phyloP scores from a whole-genome alignment of 2,888 invertebrate genomes.

The Phortica okadai region DNA sequence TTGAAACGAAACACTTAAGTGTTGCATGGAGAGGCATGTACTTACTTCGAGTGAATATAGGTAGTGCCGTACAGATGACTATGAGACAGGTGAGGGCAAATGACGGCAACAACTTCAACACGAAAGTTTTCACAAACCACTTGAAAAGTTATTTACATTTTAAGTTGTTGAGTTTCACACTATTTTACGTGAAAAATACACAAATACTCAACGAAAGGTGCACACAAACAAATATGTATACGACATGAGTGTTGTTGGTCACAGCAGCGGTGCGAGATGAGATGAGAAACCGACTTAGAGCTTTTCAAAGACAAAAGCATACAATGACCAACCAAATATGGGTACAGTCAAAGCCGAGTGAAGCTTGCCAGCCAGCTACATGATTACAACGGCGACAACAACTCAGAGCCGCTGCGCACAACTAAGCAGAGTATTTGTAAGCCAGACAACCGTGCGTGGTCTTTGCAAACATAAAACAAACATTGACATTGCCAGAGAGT shows the following conservation, averaged over 20 bases:
- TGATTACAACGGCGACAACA: conserved; percentile 24
- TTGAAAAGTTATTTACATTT: conserved; percentile 69
- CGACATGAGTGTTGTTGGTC: no score
- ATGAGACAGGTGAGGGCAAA: neutral
- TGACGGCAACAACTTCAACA: conserved; percentile 52
- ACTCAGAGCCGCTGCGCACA: neutral
- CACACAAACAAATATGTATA: conserved; percentile 19
- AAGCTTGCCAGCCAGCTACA: neutral
- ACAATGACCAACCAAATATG: neutral
- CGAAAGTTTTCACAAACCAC: conserved; percentile 67
- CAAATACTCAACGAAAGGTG: conserved; percentile 39
- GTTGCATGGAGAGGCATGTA: conserved; percentile 24
- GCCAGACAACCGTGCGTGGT: conserved; percentile 51
- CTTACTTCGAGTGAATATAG: neutral
- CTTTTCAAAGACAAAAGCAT: no score
- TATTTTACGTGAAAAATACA: conserved; percentile 64
- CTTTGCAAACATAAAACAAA: conserved; percentile 69
- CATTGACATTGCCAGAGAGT: conserved; percentile 52
- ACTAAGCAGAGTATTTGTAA: conserved; percentile 26
- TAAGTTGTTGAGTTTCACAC: conserved; percentile 71
- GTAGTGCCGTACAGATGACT: neutral
- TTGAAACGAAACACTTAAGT: conserved; percentile 69
- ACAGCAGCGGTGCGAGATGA: no score
- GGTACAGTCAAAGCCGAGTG: neutral
- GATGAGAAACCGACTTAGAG: no score